Percentiles rank a stretch among this genome's conserved stretches.
Evolutionary conservation across 2,888 invertebrate species (phyloP).

Genomic region (Pristionchus japonicus): DNA sequence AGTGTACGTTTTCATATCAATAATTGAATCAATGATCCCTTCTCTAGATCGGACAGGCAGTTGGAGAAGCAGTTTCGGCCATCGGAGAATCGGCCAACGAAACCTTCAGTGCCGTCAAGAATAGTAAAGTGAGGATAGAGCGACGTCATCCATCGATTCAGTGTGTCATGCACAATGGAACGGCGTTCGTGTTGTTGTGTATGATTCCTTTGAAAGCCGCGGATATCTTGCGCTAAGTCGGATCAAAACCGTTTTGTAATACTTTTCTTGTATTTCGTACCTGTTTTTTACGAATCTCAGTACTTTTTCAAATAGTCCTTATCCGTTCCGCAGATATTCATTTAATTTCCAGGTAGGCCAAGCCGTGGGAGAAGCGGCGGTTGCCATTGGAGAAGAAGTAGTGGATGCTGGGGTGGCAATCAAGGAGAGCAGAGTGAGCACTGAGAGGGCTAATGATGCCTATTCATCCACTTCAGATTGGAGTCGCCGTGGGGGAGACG

Average conservation of each 20-base stretch:
- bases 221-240: no score
- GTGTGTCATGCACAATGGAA: not conserved
- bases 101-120: not conserved
- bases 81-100: not conserved
- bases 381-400: not conserved
- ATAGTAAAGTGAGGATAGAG: conserved; percentile 14
- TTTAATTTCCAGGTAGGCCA: not conserved
- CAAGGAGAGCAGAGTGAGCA: conserved; percentile 34
- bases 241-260: no score
- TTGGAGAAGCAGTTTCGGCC: not conserved
- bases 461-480: not conserved
- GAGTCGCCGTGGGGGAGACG: conserved; percentile 2
- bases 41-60: not conserved
- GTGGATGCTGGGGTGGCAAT: not conserved
- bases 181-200: not conserved
- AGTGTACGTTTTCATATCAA: not conserved
- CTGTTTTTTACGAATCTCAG: no score
- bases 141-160: not conserved
- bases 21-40: not conserved
- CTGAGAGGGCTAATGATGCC: not conserved
- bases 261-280: no score
- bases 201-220: no score
- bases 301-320: no score
- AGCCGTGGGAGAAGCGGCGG: not conserved
- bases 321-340: no score